Percentiles rank a stretch among this genome's conserved stretches.
These are phyloP conservation scores for Decapterus maruadsi DNA, from an alignment of 2,797 vertebrate genomes.

Conservation along the genomic window DNA sequence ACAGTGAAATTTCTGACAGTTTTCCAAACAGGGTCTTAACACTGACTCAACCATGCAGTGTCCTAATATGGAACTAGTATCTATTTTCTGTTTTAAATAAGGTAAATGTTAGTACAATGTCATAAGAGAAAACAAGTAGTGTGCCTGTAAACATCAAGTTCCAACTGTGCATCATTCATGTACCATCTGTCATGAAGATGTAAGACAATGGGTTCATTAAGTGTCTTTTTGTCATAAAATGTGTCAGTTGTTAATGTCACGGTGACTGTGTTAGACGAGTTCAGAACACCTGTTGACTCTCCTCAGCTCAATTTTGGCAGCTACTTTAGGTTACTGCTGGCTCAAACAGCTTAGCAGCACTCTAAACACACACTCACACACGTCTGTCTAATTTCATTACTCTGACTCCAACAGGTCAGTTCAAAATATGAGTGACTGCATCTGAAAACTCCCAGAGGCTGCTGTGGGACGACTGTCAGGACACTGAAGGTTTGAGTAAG, in stretches of 20 bases:
- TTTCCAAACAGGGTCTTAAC: neutral
- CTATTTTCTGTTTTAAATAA: too few species aligned
- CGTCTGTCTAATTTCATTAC: conserved; percentile 1
- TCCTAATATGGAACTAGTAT: neutral
- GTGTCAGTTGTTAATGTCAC: neutral
- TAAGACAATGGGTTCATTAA: neutral
- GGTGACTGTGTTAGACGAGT: conserved; percentile 3
- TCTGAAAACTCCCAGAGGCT: neutral
- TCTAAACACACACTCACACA: conserved; percentile 39
- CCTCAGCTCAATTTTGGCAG: conserved; percentile 63
- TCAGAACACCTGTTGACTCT: conserved; percentile 68
- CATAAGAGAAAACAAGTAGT: neutral
- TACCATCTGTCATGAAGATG: neutral
- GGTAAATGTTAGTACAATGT: too few species aligned
- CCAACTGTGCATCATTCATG: neutral
- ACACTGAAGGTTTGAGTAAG: neutral
- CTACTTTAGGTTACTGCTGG: conserved; percentile 67
- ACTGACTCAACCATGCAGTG: neutral
- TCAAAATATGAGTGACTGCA: neutral
- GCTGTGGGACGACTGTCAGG: neutral
- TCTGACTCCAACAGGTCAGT: conserved; percentile 11
- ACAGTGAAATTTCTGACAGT: neutral
- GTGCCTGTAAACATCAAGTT: too few species aligned
- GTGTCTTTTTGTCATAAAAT: neutral
- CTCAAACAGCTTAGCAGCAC: conserved; percentile 57